Conservation (phyloP, 2,888 invertebrate genomes). For the Idaea aversata region DNA sequence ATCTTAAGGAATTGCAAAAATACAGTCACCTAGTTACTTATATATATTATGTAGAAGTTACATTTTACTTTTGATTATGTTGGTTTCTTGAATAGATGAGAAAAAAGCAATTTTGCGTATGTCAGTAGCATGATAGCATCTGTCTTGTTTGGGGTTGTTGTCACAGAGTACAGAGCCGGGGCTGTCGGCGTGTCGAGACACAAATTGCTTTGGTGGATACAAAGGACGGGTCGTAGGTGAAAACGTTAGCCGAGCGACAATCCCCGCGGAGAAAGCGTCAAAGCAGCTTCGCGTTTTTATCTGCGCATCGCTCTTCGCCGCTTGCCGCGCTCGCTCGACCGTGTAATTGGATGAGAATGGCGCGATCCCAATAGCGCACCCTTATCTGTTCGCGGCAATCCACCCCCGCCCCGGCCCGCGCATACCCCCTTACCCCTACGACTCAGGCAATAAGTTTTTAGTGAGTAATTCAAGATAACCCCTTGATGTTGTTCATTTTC, state of each 20-base stretch:
- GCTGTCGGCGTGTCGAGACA: constrained; percentile 39
- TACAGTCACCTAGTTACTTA: not conserved
- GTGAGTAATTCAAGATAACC: constrained; percentile 81
- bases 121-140: constrained; percentile 12
- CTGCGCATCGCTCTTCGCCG: constrained; percentile 65
- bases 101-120: constrained; percentile 16
- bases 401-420: constrained; percentile 49
- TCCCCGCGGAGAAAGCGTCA: constrained; percentile 73
- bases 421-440: constrained; percentile 45
- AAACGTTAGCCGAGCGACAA: constrained; percentile 74
- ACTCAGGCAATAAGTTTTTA: constrained; percentile 77
- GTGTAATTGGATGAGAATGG: constrained; percentile 81
- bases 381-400: constrained; percentile 80
- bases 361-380: constrained; percentile 79
- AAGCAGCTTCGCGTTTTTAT: constrained; percentile 71
- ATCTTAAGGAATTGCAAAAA: not conserved
- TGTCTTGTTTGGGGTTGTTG: constrained; percentile 16
- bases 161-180: constrained; percentile 15
- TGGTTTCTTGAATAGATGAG: not conserved
- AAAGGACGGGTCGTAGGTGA: constrained; percentile 67
- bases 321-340: constrained; percentile 75
- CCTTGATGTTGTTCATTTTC: constrained; percentile 81
- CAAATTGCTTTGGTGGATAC: constrained; percentile 46
- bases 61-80: not conserved
- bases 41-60: not conserved